phyloP scores from a whole-genome alignment of 2,113 vertebrate genomes.

The Todiramphus chloris region DNA sequence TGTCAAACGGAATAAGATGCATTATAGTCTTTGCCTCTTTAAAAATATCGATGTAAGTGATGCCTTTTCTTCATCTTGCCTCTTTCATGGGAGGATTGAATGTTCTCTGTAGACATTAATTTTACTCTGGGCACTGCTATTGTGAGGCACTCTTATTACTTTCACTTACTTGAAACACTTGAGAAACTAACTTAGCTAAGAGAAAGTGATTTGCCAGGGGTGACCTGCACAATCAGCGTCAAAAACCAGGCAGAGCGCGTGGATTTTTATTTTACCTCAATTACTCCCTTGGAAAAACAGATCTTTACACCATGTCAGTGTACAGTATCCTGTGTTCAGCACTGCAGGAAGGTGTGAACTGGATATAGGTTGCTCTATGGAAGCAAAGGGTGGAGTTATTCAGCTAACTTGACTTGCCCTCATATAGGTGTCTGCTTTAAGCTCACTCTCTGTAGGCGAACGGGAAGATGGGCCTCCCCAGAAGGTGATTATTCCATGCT shows the following conservation, averaged over 20 bases:
- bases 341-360: not conserved
- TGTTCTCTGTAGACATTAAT: not conserved
- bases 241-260: not conserved
- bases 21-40: not conserved
- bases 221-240: not conserved
- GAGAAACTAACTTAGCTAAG: not conserved
- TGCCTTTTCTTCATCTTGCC: not conserved
- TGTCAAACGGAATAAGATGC: not conserved
- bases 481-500: not conserved
- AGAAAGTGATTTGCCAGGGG: not conserved
- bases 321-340: not conserved
- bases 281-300: not conserved
- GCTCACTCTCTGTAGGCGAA: not conserved
- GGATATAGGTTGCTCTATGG: not conserved
- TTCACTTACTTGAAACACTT: not conserved
- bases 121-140: not conserved
- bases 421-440: not conserved
- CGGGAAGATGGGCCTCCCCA: not conserved
- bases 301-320: not conserved
- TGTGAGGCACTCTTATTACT: not conserved
- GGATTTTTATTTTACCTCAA: not conserved
- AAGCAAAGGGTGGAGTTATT: not conserved
- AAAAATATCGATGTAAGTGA: not conserved
- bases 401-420: not conserved
- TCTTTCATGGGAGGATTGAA: not conserved